Percentiles rank a stretch among this genome's conserved stretches.
Evolutionary conservation across 2,888 invertebrate species (phyloP).

Genomic region (Chrysopilus asiliformis): DNA sequence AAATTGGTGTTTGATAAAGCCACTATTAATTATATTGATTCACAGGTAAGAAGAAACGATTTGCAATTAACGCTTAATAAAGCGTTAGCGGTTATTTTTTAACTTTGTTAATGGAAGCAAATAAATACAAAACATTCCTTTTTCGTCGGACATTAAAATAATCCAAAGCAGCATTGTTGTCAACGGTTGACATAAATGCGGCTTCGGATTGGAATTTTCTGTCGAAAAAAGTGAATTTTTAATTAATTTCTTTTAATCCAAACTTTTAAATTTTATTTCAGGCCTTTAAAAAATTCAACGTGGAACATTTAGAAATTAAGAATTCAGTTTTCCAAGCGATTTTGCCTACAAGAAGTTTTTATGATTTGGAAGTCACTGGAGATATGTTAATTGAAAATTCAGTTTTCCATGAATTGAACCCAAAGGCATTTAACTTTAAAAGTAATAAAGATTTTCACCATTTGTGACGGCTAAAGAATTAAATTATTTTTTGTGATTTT

Average conservation of each 20-base stretch:
- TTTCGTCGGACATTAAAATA: no score
- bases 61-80: background rate
- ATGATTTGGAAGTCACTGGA: conserved; percentile 56
- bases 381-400: conserved; percentile 53
- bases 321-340: conserved; percentile 44
- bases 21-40: conserved; percentile 44
- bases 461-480: no score
- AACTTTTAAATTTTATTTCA: conserved; percentile 23
- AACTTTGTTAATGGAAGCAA: no score
- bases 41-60: conserved; percentile 23
- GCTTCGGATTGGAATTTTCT: no score
- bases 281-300: conserved; percentile 67
- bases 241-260: background rate
- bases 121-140: no score
- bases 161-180: no score
- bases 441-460: no score
- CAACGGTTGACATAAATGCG: no score
- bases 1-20: conserved; percentile 50
- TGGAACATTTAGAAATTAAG: conserved; percentile 48
- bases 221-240: no score
- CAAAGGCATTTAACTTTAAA: conserved; percentile 61
- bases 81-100: background rate
- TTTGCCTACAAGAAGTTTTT: conserved; percentile 57
- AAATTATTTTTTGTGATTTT: conserved; percentile 4
- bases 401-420: conserved; percentile 46